These are phyloP conservation scores for Steatocranus sp. DNA, from an alignment of 2,797 vertebrate genomes.

Conservation along the genomic window DNA sequence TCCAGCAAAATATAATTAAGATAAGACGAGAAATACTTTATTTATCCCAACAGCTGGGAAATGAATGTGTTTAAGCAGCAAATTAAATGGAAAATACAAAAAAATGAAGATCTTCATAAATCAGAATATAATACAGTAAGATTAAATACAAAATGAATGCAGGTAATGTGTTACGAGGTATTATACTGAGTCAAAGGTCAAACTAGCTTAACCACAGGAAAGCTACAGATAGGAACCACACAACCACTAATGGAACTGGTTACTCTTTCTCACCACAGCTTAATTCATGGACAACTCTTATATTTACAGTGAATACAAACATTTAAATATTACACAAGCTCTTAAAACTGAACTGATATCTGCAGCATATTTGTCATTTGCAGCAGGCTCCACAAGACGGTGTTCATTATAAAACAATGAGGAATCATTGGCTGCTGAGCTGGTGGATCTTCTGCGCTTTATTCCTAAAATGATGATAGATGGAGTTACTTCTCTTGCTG, in stretches of 20 bases:
- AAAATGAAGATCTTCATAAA: background rate
- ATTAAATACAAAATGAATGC: background rate
- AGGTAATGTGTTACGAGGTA: background rate
- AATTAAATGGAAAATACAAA: background rate
- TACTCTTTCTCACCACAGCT: background rate
- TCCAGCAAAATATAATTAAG: background rate
- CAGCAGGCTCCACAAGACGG: background rate
- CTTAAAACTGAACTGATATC: background rate
- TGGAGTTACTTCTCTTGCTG: background rate
- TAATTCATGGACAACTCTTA: background rate
- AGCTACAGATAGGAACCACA: background rate
- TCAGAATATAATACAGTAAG: background rate
- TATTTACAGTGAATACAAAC: fast-evolving
- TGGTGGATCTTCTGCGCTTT: slow-evolving; percentile 40
- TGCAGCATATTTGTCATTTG: background rate
- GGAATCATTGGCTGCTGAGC: background rate
- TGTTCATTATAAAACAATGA: background rate
- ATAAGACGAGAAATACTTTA: fast-evolving
- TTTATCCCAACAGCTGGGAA: background rate
- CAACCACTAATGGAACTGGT: background rate
- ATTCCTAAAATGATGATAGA: slow-evolving; percentile 30
- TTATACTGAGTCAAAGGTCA: background rate
- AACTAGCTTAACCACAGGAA: background rate
- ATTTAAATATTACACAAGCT: background rate
- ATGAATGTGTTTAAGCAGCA: background rate